These are phyloP conservation scores for Scrobipalpa atriplicella DNA, from an alignment of 2,888 invertebrate genomes.

Conservation along the genomic window DNA sequence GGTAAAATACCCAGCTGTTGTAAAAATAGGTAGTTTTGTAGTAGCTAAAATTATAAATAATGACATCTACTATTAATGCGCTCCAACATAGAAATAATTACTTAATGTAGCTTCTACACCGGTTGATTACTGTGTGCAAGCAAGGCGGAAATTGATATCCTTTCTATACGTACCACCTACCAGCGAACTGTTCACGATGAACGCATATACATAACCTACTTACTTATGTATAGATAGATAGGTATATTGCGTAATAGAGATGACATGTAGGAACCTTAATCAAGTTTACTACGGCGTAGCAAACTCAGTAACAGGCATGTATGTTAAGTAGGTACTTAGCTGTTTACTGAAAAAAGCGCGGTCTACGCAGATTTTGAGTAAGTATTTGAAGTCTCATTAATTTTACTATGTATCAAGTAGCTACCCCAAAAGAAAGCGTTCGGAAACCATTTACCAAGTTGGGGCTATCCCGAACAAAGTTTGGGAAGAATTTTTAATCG, in stretches of 20 bases:
- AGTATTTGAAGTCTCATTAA: too few species aligned
- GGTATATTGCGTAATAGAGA: background rate
- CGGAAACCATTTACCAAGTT: slow-evolving; percentile 54
- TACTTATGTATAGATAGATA: background rate
- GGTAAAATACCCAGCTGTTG: background rate
- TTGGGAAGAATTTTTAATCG: slow-evolving; percentile 77
- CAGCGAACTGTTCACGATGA: background rate
- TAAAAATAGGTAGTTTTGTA: background rate
- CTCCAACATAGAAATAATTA: background rate
- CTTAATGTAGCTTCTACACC: background rate
- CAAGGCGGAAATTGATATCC: slow-evolving; percentile 9
- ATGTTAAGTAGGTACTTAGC: too few species aligned
- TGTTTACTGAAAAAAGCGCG: too few species aligned
- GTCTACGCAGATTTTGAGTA: too few species aligned
- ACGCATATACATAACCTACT: background rate
- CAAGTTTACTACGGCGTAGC: too few species aligned
- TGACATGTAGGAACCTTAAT: too few species aligned
- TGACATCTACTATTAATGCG: background rate
- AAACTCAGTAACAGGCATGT: too few species aligned
- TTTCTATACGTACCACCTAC: background rate
- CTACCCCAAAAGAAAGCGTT: slow-evolving; percentile 41
- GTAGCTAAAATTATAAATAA: background rate
- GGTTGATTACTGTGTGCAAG: background rate
- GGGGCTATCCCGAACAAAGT: slow-evolving; percentile 63
- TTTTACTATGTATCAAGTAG: background rate